Evolutionary conservation across 2,797 vertebrate species (phyloP).

Genomic region (Cichlasoma orientale): DNA sequence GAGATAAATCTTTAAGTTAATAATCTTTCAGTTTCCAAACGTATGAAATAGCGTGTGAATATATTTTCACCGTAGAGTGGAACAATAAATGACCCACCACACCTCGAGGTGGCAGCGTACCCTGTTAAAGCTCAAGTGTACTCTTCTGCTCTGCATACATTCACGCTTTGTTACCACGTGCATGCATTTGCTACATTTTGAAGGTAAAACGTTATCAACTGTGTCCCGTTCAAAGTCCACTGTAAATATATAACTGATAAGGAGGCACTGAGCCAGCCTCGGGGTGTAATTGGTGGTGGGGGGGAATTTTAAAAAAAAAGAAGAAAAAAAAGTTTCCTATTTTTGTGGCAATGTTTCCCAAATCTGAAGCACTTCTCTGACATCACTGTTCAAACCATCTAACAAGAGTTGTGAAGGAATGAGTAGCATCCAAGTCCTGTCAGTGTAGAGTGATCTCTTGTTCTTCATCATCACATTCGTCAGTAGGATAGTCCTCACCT

Average conservation of each 20-base stretch:
- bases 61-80: not conserved
- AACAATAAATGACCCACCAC: not conserved
- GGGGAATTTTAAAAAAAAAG: not conserved
- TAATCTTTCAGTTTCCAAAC: not conserved
- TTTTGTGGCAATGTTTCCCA: constrained; percentile 15
- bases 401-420: not conserved
- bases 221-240: constrained; percentile 17
- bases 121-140: constrained; percentile 14
- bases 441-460: constrained; percentile 71
- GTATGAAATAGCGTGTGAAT: not conserved
- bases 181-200: constrained; percentile 19
- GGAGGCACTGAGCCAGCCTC: not conserved
- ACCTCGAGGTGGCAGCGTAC: constrained; percentile 3
- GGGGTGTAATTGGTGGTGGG: not conserved
- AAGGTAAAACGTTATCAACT: constrained; percentile 34
- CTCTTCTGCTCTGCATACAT: constrained; percentile 21
- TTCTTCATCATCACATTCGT: constrained; percentile 70
- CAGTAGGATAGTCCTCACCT: constrained; percentile 56
- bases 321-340: not conserved
- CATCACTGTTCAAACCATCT: not conserved
- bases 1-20: not conserved
- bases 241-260: not conserved
- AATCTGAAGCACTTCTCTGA: not conserved
- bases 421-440: not conserved
- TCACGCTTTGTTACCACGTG: constrained; percentile 31